Evolutionary conservation across 2,797 vertebrate genomes (phyloP), one percentile per base, ranked within the genome.

Genomic region (Gallirallus australis): DNA sequence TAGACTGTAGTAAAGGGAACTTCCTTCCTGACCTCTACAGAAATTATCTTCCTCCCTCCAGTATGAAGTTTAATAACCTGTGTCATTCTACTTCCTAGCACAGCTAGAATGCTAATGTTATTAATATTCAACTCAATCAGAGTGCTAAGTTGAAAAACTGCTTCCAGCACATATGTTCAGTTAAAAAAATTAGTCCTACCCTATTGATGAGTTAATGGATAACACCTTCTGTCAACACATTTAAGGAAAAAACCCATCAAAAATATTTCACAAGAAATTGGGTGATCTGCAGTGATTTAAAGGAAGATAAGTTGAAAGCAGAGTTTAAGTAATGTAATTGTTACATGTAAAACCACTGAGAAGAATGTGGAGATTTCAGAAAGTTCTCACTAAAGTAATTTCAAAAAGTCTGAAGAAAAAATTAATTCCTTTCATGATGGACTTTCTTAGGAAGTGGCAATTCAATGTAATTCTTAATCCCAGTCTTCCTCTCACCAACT

Each of bases 1-100:
- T 50, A 87, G 86, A 89, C 72, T 65, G 69, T 25, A 76, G 57
- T 81, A 87, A 91, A 90, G 35, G 21, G 31, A 86, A 52, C 78
- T 94, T 93, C 76, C 69, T 90, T 81, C 20, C 37, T 96, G 91
- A 93, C 85, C 94, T 96, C 87, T 91, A 79, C 59, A 94, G 84
- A 72, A 93, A 79, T 94, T 97, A 94, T n/a, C 59, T 94, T 92
- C 69, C 53, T 93, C 54, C 79, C 69, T 93, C 42, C 66, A 93
- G 47, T 88, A 70, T 90, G 72, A 82, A 86, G 54, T 88, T 96
- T 90, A 96, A 96, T 94, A 94, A 94, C 40, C 72, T 75, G 45
- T 88, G 82, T 83, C 82, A 75, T 86, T 96, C 52, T 75, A 83
- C 83, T 94, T 86, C 61, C 91, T 86, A 81, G 28, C 35, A 59